Base-by-base conservation (phyloP, 2,888 invertebrate species). In the Drosophila pseudotakahashii region DNA sequence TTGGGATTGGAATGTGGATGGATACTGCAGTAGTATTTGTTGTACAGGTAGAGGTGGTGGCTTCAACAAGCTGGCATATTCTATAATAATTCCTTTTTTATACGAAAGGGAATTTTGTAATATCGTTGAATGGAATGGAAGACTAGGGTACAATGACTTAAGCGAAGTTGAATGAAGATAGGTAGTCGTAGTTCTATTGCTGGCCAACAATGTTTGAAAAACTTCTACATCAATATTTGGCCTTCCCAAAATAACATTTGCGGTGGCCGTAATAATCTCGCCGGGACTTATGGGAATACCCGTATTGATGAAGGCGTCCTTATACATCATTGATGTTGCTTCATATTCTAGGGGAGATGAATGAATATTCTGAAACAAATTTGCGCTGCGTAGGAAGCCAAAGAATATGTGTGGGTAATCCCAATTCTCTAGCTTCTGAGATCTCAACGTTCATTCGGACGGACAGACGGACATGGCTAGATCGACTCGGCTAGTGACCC, bases 241-340 rank as follows among this genome's bases (percentile, higher is more conserved):
- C 90, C 95, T 96, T 0, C 97, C 97, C 77, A 97, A 95, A 77
- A 97, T 97, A 0, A 97, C 96, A 91, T 97, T 97, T 16, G 96
- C 96, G 90, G 97, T 96, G 0, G 97, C 94, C 1, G 96, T 96
- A 61, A 97, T 97, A 2, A 97, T 94, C 92, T 97, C 96, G 2
- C 97, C 97, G 0, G 97, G 97, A 47, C 96, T 96, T 71, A 97
- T 97, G 0, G 97, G 96, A 91, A 97, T 97, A 1, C 96, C 97
- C 44, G 96, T 96, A 81, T 93, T 94, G 1, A 95, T 83, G 7
- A 94, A 78, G 1, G 93, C 92, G 42, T 91, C 92, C 72, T 93
- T 92, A 66, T 93, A 92, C 6, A 34, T 7, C 14, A 11, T 16
- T 11, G 47, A 11, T 10, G 5, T 30, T n/a, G 10, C 10, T 48